phyloP scores from a whole-genome alignment of 2,888 invertebrate species.

The Chloroclysta siterata region DNA sequence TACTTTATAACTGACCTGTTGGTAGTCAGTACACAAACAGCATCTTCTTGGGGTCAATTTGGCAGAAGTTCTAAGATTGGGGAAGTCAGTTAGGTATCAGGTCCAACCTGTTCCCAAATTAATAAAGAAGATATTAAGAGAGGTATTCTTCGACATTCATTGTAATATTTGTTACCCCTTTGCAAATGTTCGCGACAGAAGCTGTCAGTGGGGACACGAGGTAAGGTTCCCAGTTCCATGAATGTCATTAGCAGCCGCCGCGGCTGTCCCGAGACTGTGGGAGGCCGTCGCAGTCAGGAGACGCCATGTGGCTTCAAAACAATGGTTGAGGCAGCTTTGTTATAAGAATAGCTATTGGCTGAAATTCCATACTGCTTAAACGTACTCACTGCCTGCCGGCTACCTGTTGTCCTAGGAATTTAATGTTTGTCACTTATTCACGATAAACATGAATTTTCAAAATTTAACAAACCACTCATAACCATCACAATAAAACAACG shows the following conservation, averaged over 20 bases:
- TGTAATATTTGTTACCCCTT: constrained; percentile 1
- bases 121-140: background rate
- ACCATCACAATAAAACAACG: background rate
- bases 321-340: constrained; percentile 6
- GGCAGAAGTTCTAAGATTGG: too few relatives aligned
- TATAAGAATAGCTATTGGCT: background rate
- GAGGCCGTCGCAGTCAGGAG: constrained; percentile 23
- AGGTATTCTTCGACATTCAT: background rate
- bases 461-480: background rate
- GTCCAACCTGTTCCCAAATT: too few relatives aligned
- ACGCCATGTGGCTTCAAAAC: constrained; percentile 12
- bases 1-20: too few relatives aligned
- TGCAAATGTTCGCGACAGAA: constrained; percentile 17
- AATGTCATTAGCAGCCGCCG: constrained; percentile 26
- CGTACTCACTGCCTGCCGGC: background rate
- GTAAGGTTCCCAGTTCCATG: constrained; percentile 12
- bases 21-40: too few relatives aligned
- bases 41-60: too few relatives aligned
- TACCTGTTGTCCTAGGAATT: background rate
- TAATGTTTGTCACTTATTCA: background rate
- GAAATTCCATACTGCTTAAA: background rate
- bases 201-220: constrained; percentile 12
- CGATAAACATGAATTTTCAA: background rate
- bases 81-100: too few relatives aligned
- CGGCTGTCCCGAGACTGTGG: constrained; percentile 16